Conservation (phyloP, 2,797 vertebrate genomes). For the Pelochelys cantorii region DNA sequence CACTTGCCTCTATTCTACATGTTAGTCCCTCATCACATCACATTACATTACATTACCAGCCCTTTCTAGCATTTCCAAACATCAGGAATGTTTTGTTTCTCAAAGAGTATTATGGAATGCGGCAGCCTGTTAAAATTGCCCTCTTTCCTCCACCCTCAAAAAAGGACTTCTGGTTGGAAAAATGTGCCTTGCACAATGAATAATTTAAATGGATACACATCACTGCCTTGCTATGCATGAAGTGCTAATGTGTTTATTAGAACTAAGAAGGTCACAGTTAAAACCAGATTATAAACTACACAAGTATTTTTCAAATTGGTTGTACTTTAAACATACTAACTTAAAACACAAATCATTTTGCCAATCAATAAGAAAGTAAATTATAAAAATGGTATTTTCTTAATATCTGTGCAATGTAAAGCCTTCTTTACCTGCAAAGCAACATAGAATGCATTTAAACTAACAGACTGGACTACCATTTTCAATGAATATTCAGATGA, state of each 20-base stretch:
- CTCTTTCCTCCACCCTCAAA: not conserved
- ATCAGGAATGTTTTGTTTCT: not conserved
- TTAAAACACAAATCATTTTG: slow-evolving; percentile 29
- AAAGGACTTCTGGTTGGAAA: not conserved
- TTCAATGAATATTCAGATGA: slow-evolving; percentile 32
- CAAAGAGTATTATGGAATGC: not conserved
- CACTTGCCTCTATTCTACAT: not conserved
- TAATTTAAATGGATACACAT: not conserved
- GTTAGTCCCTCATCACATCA: not conserved
- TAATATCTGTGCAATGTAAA: not conserved
- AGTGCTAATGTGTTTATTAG: not conserved
- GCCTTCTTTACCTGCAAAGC: not conserved
- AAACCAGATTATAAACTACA: slow-evolving; percentile 30
- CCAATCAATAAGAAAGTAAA: slow-evolving; percentile 22
- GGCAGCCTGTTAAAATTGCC: not conserved
- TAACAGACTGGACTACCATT: slow-evolving; percentile 21
- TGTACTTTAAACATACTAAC: slow-evolving; percentile 14
- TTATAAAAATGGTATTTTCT: slow-evolving; percentile 35
- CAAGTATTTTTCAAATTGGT: not conserved
- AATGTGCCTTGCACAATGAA: not conserved
- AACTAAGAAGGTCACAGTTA: slow-evolving; percentile 1
- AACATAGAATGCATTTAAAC: slow-evolving; percentile 21
- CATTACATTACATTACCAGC: not conserved
- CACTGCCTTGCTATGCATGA: not conserved
- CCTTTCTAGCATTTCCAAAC: not conserved